Evolutionary conservation across 2,113 vertebrate species (phyloP), one percentile per base, ranked within the genome.

Genomic region (Pteruthius melanotis): DNA sequence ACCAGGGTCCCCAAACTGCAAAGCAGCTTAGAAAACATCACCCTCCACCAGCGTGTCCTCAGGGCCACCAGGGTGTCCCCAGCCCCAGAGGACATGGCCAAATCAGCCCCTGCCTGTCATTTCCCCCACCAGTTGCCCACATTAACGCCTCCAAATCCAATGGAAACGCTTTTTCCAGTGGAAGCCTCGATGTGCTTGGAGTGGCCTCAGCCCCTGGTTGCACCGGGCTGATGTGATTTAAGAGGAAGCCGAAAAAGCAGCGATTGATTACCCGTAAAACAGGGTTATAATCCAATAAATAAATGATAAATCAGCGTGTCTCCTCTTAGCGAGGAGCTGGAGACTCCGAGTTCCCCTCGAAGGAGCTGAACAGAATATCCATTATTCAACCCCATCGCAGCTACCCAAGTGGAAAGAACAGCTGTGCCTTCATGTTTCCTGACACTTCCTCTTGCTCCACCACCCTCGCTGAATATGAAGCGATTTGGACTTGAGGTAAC

Each of bases 361-460:
- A 94, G 89, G 87, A 93, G 37, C 76, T 39, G 83, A 91, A 83
- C 76, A 94, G 79, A 91, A 90, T 79, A 94, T 83, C 89, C 87
- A 93, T 96, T 95, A 97, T 96, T 84, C 80, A 65, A 95, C 70
- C 33, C 0, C 2, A 88, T 88, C 0, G 1, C 65, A 45, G 84
- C 84, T 83, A 96, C 83, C 85, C 88, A 49, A 91, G 95, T 80
- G 91, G 95, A 96, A 95, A 93, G 57, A 79, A 59, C 95, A 95
- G 94, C 89, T 94, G 87, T 63, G 91, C 91, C 91, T 95, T 89
- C 76, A 7, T 40, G 28, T 89, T 95, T 39, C 75, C 94, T 81
- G 80, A 86, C 95, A 92, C 93, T 92, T 93, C 61, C 86, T 9
- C 59, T 81, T 19, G 2, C 91, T 70, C 22, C 83, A 65, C 74